Conservation (phyloP, 1,140 invertebrate genomes). For the Scylla paramamosain region DNA sequence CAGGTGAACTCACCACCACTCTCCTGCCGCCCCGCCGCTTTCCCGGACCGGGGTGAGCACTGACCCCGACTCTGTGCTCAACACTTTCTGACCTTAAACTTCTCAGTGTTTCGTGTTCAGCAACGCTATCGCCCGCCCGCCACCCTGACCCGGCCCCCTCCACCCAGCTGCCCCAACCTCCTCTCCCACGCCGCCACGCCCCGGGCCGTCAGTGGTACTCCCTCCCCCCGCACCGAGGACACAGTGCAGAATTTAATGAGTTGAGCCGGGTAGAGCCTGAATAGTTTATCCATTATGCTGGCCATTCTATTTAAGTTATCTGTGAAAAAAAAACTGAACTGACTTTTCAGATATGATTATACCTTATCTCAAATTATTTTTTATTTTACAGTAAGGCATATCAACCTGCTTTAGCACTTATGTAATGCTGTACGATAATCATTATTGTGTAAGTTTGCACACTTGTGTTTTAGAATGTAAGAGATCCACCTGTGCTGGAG, state of each 20-base stretch:
- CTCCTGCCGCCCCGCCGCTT: slow-evolving; percentile 36
- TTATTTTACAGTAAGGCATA: slow-evolving; percentile 67
- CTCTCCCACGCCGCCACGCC: not conserved
- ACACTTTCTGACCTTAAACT: slow-evolving; percentile 43
- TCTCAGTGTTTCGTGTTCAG: slow-evolving; percentile 45
- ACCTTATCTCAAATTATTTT: not conserved
- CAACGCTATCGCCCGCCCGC: slow-evolving; percentile 1
- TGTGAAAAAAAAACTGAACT: not conserved
- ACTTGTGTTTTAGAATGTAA: slow-evolving; percentile 69
- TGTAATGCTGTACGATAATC: slow-evolving; percentile 72
- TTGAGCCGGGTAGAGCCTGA: not conserved
- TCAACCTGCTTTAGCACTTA: slow-evolving; percentile 71
- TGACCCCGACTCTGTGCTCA: slow-evolving; percentile 65
- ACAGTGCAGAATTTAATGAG: not conserved
- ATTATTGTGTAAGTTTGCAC: slow-evolving; percentile 73
- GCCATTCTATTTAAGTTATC: not conserved
- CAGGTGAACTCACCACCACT: not conserved
- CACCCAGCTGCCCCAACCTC: not conserved
- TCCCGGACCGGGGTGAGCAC: slow-evolving; percentile 25
- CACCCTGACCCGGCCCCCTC: not conserved
- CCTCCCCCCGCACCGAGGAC: not conserved
- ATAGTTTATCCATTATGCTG: not conserved
- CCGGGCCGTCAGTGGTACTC: not conserved
- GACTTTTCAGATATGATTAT: not conserved
- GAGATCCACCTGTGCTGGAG: slow-evolving; percentile 36